These are phyloP conservation scores for Plutella xylostella DNA, from an alignment of 2,888 invertebrate species.

Conservation along the genomic window DNA sequence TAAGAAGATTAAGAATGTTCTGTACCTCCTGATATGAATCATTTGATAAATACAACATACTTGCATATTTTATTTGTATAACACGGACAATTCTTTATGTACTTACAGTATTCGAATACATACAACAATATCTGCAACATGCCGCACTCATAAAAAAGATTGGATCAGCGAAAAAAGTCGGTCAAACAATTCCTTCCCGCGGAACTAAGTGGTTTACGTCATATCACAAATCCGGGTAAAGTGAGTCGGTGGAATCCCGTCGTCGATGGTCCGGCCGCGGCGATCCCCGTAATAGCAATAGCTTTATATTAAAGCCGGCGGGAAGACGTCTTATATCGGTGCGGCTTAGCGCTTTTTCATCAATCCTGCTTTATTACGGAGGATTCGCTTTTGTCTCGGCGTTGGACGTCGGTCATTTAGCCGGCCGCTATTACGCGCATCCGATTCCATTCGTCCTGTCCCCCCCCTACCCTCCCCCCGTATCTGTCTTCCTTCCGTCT, in stretches of 20 bases:
- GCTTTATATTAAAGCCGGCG: constrained; percentile 67
- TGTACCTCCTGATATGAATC: too few relatives aligned
- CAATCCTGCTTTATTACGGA: constrained; percentile 71
- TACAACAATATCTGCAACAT: too few relatives aligned
- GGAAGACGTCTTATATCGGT: constrained; percentile 66
- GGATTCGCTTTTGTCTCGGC: constrained; percentile 61
- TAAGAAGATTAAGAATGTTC: too few relatives aligned
- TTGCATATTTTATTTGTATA: too few relatives aligned
- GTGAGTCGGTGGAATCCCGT: constrained; percentile 40
- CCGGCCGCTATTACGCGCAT: constrained; percentile 54
- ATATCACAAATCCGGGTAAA: constrained; percentile 69
- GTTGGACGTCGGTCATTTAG: constrained; percentile 64
- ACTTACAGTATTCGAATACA: too few relatives aligned
- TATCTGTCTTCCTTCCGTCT: constrained; percentile 37
- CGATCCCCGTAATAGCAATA: constrained; percentile 68
- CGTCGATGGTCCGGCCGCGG: constrained; percentile 55
- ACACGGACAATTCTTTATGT: too few relatives aligned
- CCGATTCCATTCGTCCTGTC: constrained; percentile 66
- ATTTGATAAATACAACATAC: too few relatives aligned
- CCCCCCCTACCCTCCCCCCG: constrained; percentile 39
- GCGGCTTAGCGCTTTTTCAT: constrained; percentile 73
- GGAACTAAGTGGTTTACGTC: constrained; percentile 65
- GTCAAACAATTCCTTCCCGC: constrained; percentile 27
- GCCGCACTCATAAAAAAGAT: too few relatives aligned
- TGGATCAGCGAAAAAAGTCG: too few relatives aligned